Base-by-base conservation (phyloP, 2,888 invertebrate genomes). In the Chrysina gloriosa region DNA sequence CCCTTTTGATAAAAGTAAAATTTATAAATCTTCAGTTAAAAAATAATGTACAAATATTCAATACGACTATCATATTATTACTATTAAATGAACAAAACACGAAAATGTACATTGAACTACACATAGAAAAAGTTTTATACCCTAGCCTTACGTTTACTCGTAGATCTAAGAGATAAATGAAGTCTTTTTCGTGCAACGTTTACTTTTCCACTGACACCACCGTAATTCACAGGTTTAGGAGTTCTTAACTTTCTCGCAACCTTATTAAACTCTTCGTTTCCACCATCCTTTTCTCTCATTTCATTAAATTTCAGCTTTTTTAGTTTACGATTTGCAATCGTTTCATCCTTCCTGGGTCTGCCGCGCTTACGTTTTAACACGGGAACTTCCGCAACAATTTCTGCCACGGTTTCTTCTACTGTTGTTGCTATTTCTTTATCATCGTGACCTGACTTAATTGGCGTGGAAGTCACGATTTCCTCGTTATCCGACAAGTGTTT, bases 111-210 rank as follows among this genome's bases (percentile, higher is more conserved):
- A 71, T 63, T 54, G 45, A 16, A 61, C 42, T 61, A 61, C 25
- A 61, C 27, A 42, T 42, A 16, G 16, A 42, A 42, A 42, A 67
- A 65, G 27, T 64, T 56, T 72, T 72, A 72, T 63, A 71, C 67
- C 54, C 64, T 69, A 39, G 69, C 63, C 67, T 74, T 73, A 45
- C 66, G 73, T 54, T 75, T 63, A 25, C 71, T 66, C 58, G 71
- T 69, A 9, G 72, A 73, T 36, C 75, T 68, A 39, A 76, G 73
- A 1, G 76, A 74, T 23, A 74, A 65, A 65, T 69, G 72, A 64
- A 71, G 65, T 54, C 73, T 73, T 42, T 65, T 71, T 50, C 73
- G 73, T 42, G 67, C 71, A 31, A 65, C 65, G 19, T 71, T 67
- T 58, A 74, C 70, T 45, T 70, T 50, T 19, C 72, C 73, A 16